Conservation (phyloP, 2,797 vertebrate species). For the Hemitrygon akajei region DNA sequence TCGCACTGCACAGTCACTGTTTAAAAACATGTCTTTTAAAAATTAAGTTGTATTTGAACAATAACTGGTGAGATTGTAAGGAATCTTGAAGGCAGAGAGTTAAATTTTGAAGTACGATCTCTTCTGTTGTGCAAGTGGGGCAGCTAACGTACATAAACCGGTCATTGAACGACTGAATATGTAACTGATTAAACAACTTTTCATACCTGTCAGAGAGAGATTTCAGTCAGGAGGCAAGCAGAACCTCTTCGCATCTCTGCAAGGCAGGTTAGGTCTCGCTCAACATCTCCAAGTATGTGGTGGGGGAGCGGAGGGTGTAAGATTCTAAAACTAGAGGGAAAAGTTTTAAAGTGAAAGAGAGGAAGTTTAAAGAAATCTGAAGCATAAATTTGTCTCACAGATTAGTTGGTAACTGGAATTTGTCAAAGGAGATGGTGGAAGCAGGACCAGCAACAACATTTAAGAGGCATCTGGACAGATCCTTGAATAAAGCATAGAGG, state of each 20-base stretch:
- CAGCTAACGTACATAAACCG: background rate
- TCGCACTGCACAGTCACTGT: background rate
- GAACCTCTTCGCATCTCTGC: background rate
- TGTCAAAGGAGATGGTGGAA: too few species aligned
- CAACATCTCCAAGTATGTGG: background rate
- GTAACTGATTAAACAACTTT: background rate
- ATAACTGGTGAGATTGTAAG: background rate
- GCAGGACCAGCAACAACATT: too few species aligned
- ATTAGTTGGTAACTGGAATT: too few species aligned
- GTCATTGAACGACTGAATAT: background rate
- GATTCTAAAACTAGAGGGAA: too few species aligned
- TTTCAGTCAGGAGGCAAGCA: background rate
- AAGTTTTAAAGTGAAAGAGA: too few species aligned
- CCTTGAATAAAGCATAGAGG: too few species aligned
- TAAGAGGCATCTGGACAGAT: too few species aligned
- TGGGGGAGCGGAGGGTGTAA: too few species aligned
- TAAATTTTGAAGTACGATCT: background rate
- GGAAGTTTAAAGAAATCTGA: too few species aligned
- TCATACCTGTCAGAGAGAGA: background rate
- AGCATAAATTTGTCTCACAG: too few species aligned
- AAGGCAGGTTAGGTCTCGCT: background rate
- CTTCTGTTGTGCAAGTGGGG: background rate
- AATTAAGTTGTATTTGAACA: background rate
- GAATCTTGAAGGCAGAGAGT: background rate
- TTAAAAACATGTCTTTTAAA: background rate